Evolutionary conservation across 1,140 invertebrate genomes (phyloP), one percentile per base, ranked within the genome.

Genomic region (Mizuhopecten yessoensis): DNA sequence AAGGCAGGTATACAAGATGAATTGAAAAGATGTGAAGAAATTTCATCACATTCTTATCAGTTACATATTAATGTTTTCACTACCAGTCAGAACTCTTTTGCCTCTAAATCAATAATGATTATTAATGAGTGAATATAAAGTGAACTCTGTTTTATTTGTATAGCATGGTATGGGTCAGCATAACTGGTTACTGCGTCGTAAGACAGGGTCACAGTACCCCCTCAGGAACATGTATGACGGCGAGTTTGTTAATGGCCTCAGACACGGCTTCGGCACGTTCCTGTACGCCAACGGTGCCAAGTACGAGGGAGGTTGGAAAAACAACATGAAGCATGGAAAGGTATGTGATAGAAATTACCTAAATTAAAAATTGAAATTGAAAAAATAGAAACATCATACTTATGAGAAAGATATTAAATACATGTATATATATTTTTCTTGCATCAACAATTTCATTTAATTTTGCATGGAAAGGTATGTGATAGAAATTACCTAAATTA

Each of bases 91-190:
- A n/a, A n/a, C n/a, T n/a, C n/a, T n/a, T 39, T 39, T 39, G 13
- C 36, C 5, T 39, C 36, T 39, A 39, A 39, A 39, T 39, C 13
- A 39, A 39, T 13, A 39, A 39, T 39, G 36, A 39, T 39, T 7
- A 39, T 39, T 39, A 39, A 39, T 5, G 36, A 7, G 36, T 39
- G 36, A 39, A 39, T 39, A 39, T 39, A 39, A 39, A 7, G 36
- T 39, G 36, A 39, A 13, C 36, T 39, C n/a, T 39, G 36, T 5
- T 45, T 7, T 45, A 17, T 49, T 86, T 86, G 75, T 92, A 87
- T 90, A 97, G 96, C 95, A 97, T 95, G 96, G 96, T 33, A 93
- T 95, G 57, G 96, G 96, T n/a, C 95, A 97, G 49, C 96, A 96
- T 91, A 96, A 95, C 34, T 97, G 96, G 96, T 95, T 96, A 89